Evolutionary conservation across 2,888 invertebrate genomes (phyloP).

Genomic region (Tetranychus piercei): DNA sequence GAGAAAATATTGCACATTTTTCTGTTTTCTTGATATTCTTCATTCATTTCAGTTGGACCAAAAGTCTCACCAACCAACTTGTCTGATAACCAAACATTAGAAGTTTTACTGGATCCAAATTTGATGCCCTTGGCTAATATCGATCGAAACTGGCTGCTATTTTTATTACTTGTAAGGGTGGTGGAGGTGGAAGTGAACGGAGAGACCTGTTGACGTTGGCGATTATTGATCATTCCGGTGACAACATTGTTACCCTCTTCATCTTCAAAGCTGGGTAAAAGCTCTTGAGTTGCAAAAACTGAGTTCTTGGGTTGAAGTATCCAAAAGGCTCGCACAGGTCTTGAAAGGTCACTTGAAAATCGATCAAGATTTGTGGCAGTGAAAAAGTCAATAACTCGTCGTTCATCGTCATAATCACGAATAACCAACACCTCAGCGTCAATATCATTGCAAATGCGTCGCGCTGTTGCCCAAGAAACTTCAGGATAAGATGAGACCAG

Average conservation of each 20-base stretch:
- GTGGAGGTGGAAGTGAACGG: background rate
- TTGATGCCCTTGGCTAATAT: background rate
- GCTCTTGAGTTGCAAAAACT: slow-evolving; percentile 2
- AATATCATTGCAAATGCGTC: slow-evolving; percentile 50
- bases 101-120: background rate
- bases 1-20: slow-evolving; percentile 7
- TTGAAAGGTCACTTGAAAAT: background rate
- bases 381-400: slow-evolving; percentile 38
- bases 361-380: background rate
- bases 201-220: background rate
- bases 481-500: slow-evolving; percentile 55
- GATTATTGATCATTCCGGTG: background rate
- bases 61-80: background rate
- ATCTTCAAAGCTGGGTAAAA: background rate
- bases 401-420: slow-evolving; percentile 45
- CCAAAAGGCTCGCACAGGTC: slow-evolving; percentile 5
- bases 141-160: background rate
- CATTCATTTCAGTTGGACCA: slow-evolving; percentile 4
- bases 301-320: background rate
- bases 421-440: slow-evolving; percentile 49
- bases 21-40: background rate
- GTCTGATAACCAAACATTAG: background rate
- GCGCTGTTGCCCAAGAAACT: slow-evolving; percentile 51
- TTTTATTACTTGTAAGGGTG: background rate
- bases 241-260: background rate